A percentile compares a stretch with the other conserved stretches of the same genome.
phyloP scores from a whole-genome alignment of 2,113 vertebrate genomes.

The Ivindomyrus marchei region DNA sequence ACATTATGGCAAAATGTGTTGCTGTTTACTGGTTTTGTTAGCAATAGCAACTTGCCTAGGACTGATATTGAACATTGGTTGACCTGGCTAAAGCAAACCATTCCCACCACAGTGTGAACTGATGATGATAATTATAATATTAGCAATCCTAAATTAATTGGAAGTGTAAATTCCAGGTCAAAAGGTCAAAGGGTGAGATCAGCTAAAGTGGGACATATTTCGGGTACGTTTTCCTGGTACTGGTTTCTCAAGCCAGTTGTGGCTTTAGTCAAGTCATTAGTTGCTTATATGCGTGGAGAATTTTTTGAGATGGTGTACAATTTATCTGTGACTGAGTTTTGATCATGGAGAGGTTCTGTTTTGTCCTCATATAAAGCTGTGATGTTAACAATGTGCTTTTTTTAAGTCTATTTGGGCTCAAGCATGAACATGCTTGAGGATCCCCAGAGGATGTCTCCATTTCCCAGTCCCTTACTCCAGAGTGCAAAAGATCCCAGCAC shows the following conservation, averaged over 20 bases:
- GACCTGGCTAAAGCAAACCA: background rate
- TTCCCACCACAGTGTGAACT: background rate
- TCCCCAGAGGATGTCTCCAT: background rate
- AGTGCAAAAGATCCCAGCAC: background rate
- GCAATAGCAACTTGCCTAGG: background rate
- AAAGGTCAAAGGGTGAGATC: no score
- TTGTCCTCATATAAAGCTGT: no score
- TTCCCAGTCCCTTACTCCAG: background rate
- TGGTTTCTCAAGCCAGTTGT: background rate
- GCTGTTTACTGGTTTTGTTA: background rate
- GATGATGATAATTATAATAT: background rate
- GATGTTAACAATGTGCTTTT: background rate
- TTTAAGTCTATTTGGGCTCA: background rate
- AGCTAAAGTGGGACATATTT: background rate
- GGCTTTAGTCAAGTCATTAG: background rate
- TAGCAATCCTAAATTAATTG: background rate
- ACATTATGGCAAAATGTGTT: background rate
- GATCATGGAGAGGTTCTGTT: no score
- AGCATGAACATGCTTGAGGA: background rate
- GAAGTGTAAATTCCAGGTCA: background rate
- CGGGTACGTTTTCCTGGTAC: background rate
- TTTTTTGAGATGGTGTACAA: background rate
- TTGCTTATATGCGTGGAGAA: background rate
- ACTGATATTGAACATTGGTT: background rate
- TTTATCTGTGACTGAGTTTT: background rate